Evolutionary conservation across 1,140 invertebrate genomes (phyloP).

Genomic region (Brachionus plicatilis): DNA sequence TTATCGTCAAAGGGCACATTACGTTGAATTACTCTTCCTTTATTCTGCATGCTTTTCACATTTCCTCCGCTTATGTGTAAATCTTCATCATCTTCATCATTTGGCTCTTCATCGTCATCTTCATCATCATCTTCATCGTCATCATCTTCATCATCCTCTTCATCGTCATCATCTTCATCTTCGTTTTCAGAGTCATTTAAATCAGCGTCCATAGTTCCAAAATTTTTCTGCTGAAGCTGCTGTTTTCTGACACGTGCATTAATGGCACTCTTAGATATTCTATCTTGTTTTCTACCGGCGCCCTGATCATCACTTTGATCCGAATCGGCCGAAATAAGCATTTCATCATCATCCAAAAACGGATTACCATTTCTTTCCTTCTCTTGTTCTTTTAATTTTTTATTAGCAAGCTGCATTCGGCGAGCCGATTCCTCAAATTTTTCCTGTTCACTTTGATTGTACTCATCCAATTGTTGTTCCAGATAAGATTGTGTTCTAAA

Average conservation of each 20-base stretch:
- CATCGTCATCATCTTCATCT: slow-evolving; percentile 38
- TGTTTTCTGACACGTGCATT: background rate
- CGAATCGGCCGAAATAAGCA: slow-evolving; percentile 22
- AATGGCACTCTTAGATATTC: background rate
- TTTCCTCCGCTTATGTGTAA: background rate
- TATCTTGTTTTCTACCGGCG: background rate
- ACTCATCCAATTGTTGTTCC: slow-evolving; percentile 69
- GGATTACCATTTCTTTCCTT: slow-evolving; percentile 38
- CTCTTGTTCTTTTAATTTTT: slow-evolving; percentile 39
- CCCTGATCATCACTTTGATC: slow-evolving; percentile 33
- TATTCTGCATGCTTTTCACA: background rate
- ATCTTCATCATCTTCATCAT: slow-evolving; percentile 32
- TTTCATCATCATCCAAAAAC: slow-evolving; percentile 38
- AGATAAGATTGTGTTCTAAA: slow-evolving; percentile 78
- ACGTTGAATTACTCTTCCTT: background rate
- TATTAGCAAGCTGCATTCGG: slow-evolving; percentile 31
- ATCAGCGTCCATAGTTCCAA: slow-evolving; percentile 9
- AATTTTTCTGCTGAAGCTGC: slow-evolving; percentile 29
- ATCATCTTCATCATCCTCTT: slow-evolving; percentile 39
- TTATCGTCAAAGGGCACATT: background rate
- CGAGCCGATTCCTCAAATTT: slow-evolving; percentile 60
- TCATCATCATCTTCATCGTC: slow-evolving; percentile 39
- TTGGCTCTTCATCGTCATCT: background rate
- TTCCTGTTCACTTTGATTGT: slow-evolving; percentile 66
- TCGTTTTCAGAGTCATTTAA: slow-evolving; percentile 10